These are phyloP conservation scores for Notechis scutatus DNA, from an alignment of 2,113 vertebrate genomes.

Conservation along the genomic window DNA sequence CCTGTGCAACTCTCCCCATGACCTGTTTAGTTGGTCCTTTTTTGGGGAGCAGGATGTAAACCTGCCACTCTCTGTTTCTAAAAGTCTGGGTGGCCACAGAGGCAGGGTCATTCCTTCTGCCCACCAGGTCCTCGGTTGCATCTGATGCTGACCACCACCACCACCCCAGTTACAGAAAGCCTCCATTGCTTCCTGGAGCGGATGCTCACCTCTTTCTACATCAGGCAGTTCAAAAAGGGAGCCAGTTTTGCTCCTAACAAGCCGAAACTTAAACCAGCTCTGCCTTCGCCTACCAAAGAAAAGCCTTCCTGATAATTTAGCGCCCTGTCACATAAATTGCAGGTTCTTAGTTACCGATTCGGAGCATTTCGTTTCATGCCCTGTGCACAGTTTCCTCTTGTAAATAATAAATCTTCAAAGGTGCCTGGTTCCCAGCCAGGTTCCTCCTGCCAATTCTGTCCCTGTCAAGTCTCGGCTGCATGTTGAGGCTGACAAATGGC, in stretches of 20 bases:
- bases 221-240: conserved; percentile 6
- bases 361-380: conserved; percentile 3
- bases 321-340: neutral
- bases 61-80: neutral
- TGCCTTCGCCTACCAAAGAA: neutral
- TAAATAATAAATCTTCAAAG: neutral
- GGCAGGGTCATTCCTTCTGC: neutral
- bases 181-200: neutral
- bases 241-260: neutral
- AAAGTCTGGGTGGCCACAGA: neutral
- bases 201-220: neutral
- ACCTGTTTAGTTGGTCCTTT: neutral
- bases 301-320: neutral
- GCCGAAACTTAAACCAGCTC: neutral
- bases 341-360: neutral
- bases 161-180: neutral
- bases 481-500: neutral
- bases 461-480: neutral
- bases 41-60: neutral
- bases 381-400: neutral
- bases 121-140: neutral
- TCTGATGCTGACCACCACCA: too few relatives aligned
- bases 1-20: neutral
- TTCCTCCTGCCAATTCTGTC: neutral
- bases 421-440: neutral